These are phyloP conservation scores for Scaptomyza flava DNA, from an alignment of 2,888 invertebrate species.

Conservation along the genomic window DNA sequence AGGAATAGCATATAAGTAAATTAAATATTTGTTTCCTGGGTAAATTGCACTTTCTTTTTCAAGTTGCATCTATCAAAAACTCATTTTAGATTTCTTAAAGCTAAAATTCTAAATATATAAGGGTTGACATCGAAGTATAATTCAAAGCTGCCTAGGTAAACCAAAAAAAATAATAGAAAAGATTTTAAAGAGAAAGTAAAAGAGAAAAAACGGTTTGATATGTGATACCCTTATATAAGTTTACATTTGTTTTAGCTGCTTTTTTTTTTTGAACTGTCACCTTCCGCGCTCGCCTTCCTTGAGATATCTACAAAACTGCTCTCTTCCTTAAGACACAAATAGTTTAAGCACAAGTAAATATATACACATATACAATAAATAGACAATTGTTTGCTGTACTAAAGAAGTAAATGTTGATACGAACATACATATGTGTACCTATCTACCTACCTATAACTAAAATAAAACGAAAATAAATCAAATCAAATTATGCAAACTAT, in stretches of 20 bases:
- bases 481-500: conserved; percentile 68
- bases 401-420: conserved; percentile 45
- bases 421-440: conserved; percentile 64
- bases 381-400: conserved; percentile 50
- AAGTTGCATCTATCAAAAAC: conserved; percentile 5
- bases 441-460: conserved; percentile 25
- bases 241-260: neutral
- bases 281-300: conserved; percentile 2
- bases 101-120: conserved; percentile 18
- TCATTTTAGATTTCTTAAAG: neutral
- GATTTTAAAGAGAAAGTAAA: neutral
- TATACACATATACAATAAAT: conserved; percentile 34
- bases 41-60: conserved; percentile 32
- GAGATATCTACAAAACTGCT: conserved; percentile 48
- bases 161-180: neutral
- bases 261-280: neutral
- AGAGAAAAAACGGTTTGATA: conserved; percentile 38
- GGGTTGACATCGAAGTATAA: conserved; percentile 63
- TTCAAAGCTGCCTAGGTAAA: conserved; percentile 35
- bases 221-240: conserved; percentile 51
- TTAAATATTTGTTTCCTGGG: conserved; percentile 13
- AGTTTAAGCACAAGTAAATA: conserved; percentile 45
- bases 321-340: conserved; percentile 56
- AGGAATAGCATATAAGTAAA: conserved; percentile 50
- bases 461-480: conserved; percentile 41